Percentiles rank a stretch among this genome's conserved stretches.
These are phyloP conservation scores for Aegithalos caudatus DNA, from an alignment of 2,113 vertebrate genomes.

Conservation along the genomic window DNA sequence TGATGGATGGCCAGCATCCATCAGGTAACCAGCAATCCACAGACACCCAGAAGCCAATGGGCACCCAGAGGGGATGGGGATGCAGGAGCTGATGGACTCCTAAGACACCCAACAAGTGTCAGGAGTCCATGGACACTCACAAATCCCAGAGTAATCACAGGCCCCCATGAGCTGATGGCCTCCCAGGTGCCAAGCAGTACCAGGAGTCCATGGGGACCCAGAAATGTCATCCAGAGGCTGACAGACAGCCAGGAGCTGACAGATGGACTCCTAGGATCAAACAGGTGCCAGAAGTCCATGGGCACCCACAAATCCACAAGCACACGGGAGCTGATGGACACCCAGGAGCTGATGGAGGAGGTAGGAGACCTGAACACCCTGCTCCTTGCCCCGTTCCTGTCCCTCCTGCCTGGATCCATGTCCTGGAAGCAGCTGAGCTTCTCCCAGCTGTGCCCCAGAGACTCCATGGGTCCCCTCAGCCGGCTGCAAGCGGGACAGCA, in stretches of 20 bases:
- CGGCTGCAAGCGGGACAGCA: fast-evolving
- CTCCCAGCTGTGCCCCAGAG: background rate
- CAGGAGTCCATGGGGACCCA: background rate
- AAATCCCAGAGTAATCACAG: background rate
- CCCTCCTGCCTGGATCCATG: background rate
- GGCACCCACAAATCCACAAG: background rate
- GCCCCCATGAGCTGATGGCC: fast-evolving
- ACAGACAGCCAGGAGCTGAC: background rate
- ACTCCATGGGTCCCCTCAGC: fast-evolving
- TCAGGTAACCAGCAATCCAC: background rate
- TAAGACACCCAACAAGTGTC: background rate
- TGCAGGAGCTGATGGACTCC: background rate
- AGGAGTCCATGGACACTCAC: background rate
- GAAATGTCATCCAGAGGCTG: background rate
- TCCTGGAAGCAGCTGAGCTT: background rate
- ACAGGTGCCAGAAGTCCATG: fast-evolving
- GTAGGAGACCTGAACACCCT: background rate
- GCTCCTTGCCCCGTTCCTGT: fast-evolving
- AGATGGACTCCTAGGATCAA: background rate
- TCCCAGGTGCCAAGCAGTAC: background rate
- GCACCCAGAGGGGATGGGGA: background rate
- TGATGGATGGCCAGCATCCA: background rate
- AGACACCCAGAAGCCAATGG: background rate
- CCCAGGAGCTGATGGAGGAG: background rate
- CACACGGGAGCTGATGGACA: background rate